Evolutionary conservation across 2,888 invertebrate species (phyloP), one percentile per base, ranked within the genome.

Genomic region (Drosophila quinaria): DNA sequence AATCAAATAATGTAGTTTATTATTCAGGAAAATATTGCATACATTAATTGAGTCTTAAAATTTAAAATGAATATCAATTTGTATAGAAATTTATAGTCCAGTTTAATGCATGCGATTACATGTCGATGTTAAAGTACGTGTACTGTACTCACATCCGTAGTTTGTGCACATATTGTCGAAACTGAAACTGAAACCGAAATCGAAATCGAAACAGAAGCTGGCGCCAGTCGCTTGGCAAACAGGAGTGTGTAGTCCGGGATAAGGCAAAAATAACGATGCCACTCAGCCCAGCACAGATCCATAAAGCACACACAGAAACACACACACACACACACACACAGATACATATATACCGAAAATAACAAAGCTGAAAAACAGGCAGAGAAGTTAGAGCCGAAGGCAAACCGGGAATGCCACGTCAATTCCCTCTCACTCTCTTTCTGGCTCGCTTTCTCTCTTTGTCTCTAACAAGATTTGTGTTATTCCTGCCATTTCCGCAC

Each of bases 391-490:
- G 9, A 61, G 61, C 60, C 54, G 31, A n/a, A 44, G 61, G 64
- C 69, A 49, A 55, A 59, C 35, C 63, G 60, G 70, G 74, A 78
- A 70, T 78, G 60, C 81, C 68, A 60, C 65, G 62, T 72, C 61
- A 44, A 66, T 67, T 65, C 63, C 47, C 17, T 17, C 44, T 4
- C 25, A 15, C 29, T 52, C 25, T n/a, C 17, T 4, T 33, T 35
- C 42, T 19, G 15, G 13, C 22, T 22, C 49, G 33, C 39, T 58
- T 55, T 46, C 56, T 17, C 35, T 15, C 15, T 37, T 31, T 15
- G 4, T 29, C 41, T 56, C 56, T 63, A 82, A 74, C 74, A 82
- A 86, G 78, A 80, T 81, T 80, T 81, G 71, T 78, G 68, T 74
- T 88, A 67, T 79, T 67, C 72, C 80, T 61, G 69, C 39, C 73